Base-by-base conservation (phyloP, 2,797 vertebrate species). In the Hydrocynus forskahlii region DNA sequence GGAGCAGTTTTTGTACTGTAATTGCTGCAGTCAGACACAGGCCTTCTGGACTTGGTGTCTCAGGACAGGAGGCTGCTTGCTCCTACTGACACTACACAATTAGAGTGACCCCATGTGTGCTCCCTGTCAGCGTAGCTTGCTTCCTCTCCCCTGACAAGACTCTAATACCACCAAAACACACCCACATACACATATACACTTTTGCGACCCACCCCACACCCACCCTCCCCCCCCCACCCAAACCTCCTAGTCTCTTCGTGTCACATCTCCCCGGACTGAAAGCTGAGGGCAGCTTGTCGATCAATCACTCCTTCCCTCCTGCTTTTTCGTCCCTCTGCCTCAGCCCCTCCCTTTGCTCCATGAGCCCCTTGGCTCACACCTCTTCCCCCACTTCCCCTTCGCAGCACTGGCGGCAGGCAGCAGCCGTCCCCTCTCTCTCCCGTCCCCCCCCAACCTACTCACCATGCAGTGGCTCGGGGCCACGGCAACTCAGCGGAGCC, bases 401-500 rank as follows among this genome's bases (percentile, higher is more conserved):
- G n/a, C 13, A 29, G 76, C 57, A 67, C 66, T 64, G 55, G 79
- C 35, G 72, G 55, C 70, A 74, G 69, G 48, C 75, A 48, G 57
- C 57, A 76, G 73, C 70, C 71, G 62, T 62, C 60, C 63, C 79
- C 74, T 50, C 40, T 68, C 40, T 38, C 59, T 48, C 23, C 14
- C 45, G 40, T 7, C 40, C 40, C 40, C 3, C 40, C 16, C 69
- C 45, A 5, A 48, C 75, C 25, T 40, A 74, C 75, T 68, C 69
- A 64, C 35, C 75, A 57, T 77, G 45, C 63, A 74, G 89, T 93
- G 93, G 92, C 92, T 93, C 85, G 75, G 89, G 90, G 95, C 95
- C 96, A 96, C 94, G 91, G 93, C 94, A 91, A 94, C 92, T 94
- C 94, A 92, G 93, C 92, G 93, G 89, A 95, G 90, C 81, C 90